These are phyloP conservation scores for Whitmania pigra DNA, from an alignment of 1,140 invertebrate species.

Conservation along the genomic window DNA sequence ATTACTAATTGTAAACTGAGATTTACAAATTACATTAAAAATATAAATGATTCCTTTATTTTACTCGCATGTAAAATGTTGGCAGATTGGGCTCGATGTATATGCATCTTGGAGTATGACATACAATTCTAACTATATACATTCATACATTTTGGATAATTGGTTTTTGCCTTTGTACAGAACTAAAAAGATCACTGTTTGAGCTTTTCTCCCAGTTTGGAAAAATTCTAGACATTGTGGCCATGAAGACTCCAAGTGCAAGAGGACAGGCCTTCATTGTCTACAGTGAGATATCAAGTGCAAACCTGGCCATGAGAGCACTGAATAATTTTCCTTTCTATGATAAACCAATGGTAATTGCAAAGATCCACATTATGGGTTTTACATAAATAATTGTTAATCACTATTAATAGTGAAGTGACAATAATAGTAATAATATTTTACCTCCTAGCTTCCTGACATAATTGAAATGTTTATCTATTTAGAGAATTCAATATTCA, in stretches of 20 bases:
- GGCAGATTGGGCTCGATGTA: no score
- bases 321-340: constrained; percentile 20
- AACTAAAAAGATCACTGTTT: constrained; percentile 20
- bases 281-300: constrained; percentile 18
- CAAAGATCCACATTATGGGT: no score
- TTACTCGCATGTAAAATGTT: neutral
- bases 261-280: constrained; percentile 23
- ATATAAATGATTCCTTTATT: neutral
- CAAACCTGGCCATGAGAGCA: constrained; percentile 15
- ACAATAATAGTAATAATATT: no score
- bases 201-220: constrained; percentile 23
- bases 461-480: neutral
- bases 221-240: constrained; percentile 20
- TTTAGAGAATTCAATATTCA: constrained; percentile 21
- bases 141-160: no score
- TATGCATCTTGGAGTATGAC: no score
- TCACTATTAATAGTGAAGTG: no score
- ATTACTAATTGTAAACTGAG: neutral
- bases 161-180: neutral
- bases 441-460: no score
- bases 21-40: neutral
- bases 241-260: constrained; percentile 20
- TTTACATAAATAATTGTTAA: no score
- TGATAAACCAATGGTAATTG: constrained; percentile 14
- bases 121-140: no score